Conservation (phyloP, 2,797 vertebrate species). For the Gorsachius magnificus region DNA sequence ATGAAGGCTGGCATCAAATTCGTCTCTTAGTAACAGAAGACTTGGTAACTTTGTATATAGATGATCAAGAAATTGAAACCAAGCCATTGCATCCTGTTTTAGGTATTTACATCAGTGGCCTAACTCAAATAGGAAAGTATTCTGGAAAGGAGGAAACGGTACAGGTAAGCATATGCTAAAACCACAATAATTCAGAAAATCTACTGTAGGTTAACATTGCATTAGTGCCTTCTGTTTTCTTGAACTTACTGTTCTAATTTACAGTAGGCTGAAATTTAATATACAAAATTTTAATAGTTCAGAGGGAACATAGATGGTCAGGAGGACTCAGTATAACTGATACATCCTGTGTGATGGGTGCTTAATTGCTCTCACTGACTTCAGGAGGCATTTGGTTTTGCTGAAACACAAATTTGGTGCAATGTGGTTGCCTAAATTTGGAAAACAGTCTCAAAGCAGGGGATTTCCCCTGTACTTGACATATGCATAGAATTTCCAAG, state of each 20-base stretch:
- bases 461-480: background rate
- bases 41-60: slow-evolving; percentile 90
- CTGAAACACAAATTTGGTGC: background rate
- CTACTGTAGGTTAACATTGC: background rate
- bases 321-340: background rate
- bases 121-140: slow-evolving; percentile 97
- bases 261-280: background rate
- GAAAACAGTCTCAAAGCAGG: background rate
- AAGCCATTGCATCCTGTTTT: slow-evolving; percentile 85
- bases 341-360: accelerated
- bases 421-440: accelerated
- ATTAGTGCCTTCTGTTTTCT: background rate
- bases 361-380: background rate
- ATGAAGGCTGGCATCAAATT: slow-evolving; percentile 95
- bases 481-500: background rate
- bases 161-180: slow-evolving; percentile 80
- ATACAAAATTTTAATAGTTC: background rate
- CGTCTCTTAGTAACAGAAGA: slow-evolving; percentile 93
- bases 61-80: slow-evolving; percentile 88
- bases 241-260: background rate
- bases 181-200: background rate
- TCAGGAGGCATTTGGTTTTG: background rate
- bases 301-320: background rate
- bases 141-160: slow-evolving; percentile 93
- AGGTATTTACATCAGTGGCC: slow-evolving; percentile 94